A percentile compares a stretch with the other conserved stretches of the same genome.
Conservation (phyloP, 2,113 vertebrate genomes). For the Peromyscus maniculatus region DNA sequence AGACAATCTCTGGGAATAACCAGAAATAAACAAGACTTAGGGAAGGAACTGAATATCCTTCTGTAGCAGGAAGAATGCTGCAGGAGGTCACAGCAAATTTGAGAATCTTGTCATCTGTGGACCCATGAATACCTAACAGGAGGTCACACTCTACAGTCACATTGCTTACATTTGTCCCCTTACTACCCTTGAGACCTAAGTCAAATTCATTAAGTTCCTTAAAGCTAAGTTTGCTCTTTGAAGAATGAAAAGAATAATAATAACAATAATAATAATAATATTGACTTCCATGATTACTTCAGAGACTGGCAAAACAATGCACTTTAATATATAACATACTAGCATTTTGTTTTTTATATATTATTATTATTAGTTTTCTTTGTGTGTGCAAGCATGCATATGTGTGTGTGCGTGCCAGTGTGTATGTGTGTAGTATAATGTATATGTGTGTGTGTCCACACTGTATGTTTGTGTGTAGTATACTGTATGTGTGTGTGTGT, state of each 20-base stretch:
- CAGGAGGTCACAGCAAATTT: background rate
- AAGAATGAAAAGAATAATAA: background rate
- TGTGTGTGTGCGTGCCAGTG: too few relatives aligned
- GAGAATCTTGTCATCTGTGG: background rate
- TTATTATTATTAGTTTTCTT: background rate
- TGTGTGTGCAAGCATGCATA: background rate
- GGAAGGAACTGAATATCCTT: background rate
- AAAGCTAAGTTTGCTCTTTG: background rate
- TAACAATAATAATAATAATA: background rate
- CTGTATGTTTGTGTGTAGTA: too few relatives aligned
- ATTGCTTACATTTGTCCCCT: background rate
- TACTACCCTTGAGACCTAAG: background rate
- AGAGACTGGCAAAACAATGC: background rate
- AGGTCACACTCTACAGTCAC: background rate
- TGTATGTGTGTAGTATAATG: background rate
- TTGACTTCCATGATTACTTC: background rate
- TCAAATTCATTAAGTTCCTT: background rate
- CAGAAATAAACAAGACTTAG: background rate
- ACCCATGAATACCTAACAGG: background rate
- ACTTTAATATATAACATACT: background rate
- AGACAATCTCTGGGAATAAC: background rate
- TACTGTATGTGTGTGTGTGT: background rate
- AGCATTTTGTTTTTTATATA: background rate
- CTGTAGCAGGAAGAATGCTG: background rate
- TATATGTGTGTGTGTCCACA: too few relatives aligned